Percentiles rank a stretch among this genome's conserved stretches.
Evolutionary conservation across 2,113 vertebrate species (phyloP).

Genomic region (Spea bombifrons): DNA sequence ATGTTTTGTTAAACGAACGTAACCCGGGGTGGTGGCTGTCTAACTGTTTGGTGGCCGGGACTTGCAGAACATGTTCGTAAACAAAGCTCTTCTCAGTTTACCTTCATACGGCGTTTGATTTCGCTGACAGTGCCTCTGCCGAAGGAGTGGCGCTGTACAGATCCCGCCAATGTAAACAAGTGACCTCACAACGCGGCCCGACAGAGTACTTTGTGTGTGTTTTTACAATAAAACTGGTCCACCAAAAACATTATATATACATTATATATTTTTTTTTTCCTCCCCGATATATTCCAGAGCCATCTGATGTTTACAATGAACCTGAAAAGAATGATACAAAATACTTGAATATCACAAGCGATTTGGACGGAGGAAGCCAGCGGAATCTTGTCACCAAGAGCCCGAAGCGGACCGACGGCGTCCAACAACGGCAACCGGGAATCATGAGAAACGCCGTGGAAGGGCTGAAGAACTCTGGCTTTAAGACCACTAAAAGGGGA

Average conservation of each 20-base stretch:
- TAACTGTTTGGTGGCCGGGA: too few relatives aligned
- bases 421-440: slow-evolving; percentile 52
- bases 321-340: slow-evolving; percentile 55
- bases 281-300: slow-evolving; percentile 48
- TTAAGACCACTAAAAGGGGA: slow-evolving; percentile 76
- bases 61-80: neutral
- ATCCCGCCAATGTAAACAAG: neutral
- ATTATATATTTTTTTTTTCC: neutral
- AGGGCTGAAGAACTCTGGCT: slow-evolving; percentile 60
- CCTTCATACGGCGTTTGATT: neutral
- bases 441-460: slow-evolving; percentile 62
- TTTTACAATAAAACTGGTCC: too few relatives aligned
- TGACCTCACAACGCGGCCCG: slow-evolving; percentile 15
- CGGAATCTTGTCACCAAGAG: slow-evolving; percentile 60
- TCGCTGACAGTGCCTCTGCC: neutral
- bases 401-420: slow-evolving; percentile 52
- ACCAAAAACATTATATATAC: too few relatives aligned
- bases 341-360: slow-evolving; percentile 36
- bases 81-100: slow-evolving; percentile 15
- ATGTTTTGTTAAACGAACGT: too few relatives aligned
- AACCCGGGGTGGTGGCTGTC: too few relatives aligned
- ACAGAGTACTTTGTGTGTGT: neutral
- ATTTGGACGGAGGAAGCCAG: slow-evolving; percentile 56
- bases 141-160: slow-evolving; percentile 6
- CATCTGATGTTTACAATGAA: slow-evolving; percentile 52